A percentile compares a stretch with the other conserved stretches of the same genome.
Evolutionary conservation across 2,888 invertebrate genomes (phyloP).

Genomic region (Orthonevra nobilis): DNA sequence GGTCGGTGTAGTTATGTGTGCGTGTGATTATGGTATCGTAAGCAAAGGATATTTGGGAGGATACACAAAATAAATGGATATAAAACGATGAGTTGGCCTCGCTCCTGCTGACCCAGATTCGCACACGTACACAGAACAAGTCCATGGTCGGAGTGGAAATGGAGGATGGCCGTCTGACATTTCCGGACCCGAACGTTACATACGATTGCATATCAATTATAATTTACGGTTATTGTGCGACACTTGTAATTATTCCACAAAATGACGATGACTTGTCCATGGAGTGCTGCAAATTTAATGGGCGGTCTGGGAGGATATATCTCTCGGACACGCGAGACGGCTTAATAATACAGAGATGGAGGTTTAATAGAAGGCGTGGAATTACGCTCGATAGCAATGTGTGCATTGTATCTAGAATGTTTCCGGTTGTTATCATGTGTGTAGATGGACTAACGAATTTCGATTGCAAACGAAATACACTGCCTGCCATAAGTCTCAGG

Average conservation of each 20-base stretch:
- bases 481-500: no score
- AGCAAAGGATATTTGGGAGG: conserved; percentile 59
- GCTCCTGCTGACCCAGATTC: conserved; percentile 55
- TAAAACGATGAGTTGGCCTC: no score
- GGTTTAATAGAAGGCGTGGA: not conserved
- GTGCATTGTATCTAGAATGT: not conserved
- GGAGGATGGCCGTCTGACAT: conserved; percentile 47
- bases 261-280: conserved; percentile 45
- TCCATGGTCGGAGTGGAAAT: no score
- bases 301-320: no score
- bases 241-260: conserved; percentile 49
- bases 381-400: conserved; percentile 11
- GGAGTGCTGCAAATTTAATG: not conserved
- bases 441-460: no score
- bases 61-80: conserved; percentile 29
- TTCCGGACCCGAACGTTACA: conserved; percentile 58
- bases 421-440: no score
- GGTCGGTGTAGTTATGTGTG: not conserved
- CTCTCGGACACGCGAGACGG: conserved; percentile 11
- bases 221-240: conserved; percentile 62
- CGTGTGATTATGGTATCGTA: conserved; percentile 14
- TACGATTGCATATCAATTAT: conserved; percentile 65
- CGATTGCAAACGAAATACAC: no score
- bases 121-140: conserved; percentile 1
- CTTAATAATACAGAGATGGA: not conserved